Conservation (phyloP, 2,113 vertebrate species). For the Bambusicola thoracicus region DNA sequence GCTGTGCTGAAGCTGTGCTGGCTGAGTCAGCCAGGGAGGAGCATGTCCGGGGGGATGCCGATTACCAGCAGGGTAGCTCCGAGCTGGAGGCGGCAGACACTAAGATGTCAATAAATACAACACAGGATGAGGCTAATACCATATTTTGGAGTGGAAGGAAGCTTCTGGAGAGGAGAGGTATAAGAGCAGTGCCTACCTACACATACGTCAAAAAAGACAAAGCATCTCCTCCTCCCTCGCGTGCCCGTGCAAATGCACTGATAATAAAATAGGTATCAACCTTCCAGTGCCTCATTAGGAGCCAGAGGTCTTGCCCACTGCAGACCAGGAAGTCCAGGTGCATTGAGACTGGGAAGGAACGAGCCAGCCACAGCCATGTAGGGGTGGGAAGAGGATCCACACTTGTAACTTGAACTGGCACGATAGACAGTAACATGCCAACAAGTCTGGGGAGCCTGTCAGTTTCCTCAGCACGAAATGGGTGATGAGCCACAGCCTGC, state of each 20-base stretch:
- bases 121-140: not conserved
- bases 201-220: not conserved
- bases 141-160: not conserved
- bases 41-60: not conserved
- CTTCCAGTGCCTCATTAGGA: accelerated
- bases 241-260: accelerated
- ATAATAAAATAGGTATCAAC: not conserved
- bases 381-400: not conserved
- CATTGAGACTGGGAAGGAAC: accelerated
- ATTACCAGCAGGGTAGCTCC: conserved; percentile 38
- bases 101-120: not conserved
- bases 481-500: accelerated
- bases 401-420: not conserved
- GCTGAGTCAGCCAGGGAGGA: conserved; percentile 64
- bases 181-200: not conserved
- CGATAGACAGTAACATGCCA: accelerated
- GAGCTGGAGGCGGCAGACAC: not conserved
- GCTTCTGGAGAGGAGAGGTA: not conserved
- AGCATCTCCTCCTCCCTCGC: not conserved
- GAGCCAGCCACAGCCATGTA: not conserved
- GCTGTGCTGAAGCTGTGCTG: not conserved
- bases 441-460: not conserved
- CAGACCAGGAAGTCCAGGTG: accelerated
- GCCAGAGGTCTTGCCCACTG: not conserved
- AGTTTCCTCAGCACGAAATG: not conserved